Base-by-base conservation (phyloP, 2,888 invertebrate species). In the Crocallis elinguaria region DNA sequence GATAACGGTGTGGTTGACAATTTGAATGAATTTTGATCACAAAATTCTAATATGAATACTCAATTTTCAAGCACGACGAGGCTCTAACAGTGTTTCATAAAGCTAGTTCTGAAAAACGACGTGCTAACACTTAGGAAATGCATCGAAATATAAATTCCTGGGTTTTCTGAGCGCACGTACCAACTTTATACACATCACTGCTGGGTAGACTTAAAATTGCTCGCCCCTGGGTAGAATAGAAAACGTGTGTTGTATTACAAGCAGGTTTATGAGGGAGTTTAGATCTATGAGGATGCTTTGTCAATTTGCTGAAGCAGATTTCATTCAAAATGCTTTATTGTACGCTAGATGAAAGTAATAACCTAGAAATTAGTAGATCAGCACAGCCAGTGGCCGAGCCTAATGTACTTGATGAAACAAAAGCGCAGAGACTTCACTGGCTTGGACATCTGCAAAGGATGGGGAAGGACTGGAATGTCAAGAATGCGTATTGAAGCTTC, bases 181-280 rank as follows among this genome's bases (percentile, higher is more conserved):
- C 7, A 25, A 57, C 56, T 57, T 64, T 57, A 60, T 54, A 63
- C 62, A 56, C 58, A 60, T 63, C 63, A 57, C 39, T 60, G 54
- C 55, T 48, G 35, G 48, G 50, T 46, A 48, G 55, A 54, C 56
- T 59, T 60, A 53, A 62, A 60, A 60, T 54, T 56, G 54, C 56
- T 50, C 57, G 37, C 49, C 45, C 33, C 29, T 38, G 49, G 43
- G 45, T 58, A 49, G 55, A 61, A 62, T 61, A 56, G 60, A 61
- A 62, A 39, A 65, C 62, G 57, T 59, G 63, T 38, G 48, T 11
- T 2, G 57, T 32, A 6, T 63, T 3, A 7, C 21, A 56, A 60
- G 3, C 32, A 29, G 33, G 30, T 55, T 38, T 44, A 46, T 32
- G 37, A 41, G 13, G 32, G 12, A 32, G 11, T 16, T 35, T 27